Evolutionary conservation across 2,888 invertebrate species (phyloP), one percentile per base, ranked within the genome.

Genomic region (Eilema depressum): DNA sequence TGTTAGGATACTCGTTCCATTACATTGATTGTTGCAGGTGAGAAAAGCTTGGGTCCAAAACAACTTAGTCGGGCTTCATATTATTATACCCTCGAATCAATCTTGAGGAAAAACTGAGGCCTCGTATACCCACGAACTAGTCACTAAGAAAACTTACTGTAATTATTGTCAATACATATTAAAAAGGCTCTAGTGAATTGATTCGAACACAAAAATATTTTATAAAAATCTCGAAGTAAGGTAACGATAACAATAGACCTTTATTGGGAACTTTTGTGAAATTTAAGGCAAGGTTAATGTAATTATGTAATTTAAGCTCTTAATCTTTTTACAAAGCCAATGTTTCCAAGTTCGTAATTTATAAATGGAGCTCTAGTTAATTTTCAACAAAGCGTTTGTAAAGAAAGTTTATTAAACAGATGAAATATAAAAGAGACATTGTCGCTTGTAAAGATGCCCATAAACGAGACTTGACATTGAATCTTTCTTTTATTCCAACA

Each of bases 231-330:
- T 53, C 41, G n/a, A 8, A 53, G 53, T n/a, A 17, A 41, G 41
- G 53, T 10, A 8, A 53, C 20, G 53, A 53, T 53, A 53, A 53
- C 53, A 53, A 53, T 53, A 53, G 53, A 53, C 53, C 53, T 53
- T 53, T 53, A 53, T 53, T 53, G 12, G n/a, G 26, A 11, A 47
- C 47, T 63, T 47, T 25, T 47, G 5, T 41, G 47, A 47, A 47
- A 47, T 41, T 41, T n/a, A 47, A 47, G 28, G 74, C 76, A 83
- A 86, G 83, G 81, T 82, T 82, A 76, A 82, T 81, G 81, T 84
- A 86, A 86, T 86, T 86, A 84, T 82, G 81, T 85, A 84, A 87
- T 83, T 83, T 82, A 83, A 83, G 84, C 83, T 81, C 83, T 85
- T 85, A 86, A 86, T 84, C 81, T 79, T 71, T 77, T 82, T 78